Evolutionary conservation across 2,797 vertebrate species (phyloP), one percentile per base, ranked within the genome.

Genomic region (Macroramphosus scolopax): DNA sequence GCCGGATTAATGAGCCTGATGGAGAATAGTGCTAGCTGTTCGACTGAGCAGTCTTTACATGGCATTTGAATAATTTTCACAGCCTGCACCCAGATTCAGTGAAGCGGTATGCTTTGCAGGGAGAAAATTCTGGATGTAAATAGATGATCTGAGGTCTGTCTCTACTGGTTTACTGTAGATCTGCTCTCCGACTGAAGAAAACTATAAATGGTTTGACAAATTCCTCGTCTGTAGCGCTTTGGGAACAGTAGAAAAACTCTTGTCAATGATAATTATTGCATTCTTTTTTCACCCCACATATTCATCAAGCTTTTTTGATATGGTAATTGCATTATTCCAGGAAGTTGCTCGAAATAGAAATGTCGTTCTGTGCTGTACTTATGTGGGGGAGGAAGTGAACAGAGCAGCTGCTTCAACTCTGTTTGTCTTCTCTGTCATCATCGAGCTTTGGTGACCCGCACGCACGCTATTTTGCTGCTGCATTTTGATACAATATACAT

Each of bases 321-420:
- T 56, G 59, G 20, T 67, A 63, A 82, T 68, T 39, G 24, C 31
- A 41, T 58, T 70, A 48, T 81, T 68, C 78, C 46, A 75, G 72
- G 80, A 86, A 71, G 68, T 67, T 13, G 22, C 75, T 80, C 6
- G 59, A 80, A 84, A 84, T 81, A 83, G 74, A 80, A 31, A 39
- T 36, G 63, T 72, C 12, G 16, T 36, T 49, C 22, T 59, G 44
- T 54, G 56, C 50, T 70, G 58, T 65, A 43, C 37, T 54, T 76
- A 33, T 44, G 55, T 51, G 41, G 59, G 17, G 45, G 46, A 78
- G 74, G 80, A 80, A 82, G 69, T 76, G 46, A 78, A 57, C 57
- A 28, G 16, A 42, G 18, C 62, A 76, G 68, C 76, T 73, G 59
- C 53, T 61, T 61, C 34, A 37, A 9, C 55, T 51, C 41, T 42